These are phyloP conservation scores for Cerceris ruficornis DNA, from an alignment of 2,888 invertebrate species.

Conservation along the genomic window DNA sequence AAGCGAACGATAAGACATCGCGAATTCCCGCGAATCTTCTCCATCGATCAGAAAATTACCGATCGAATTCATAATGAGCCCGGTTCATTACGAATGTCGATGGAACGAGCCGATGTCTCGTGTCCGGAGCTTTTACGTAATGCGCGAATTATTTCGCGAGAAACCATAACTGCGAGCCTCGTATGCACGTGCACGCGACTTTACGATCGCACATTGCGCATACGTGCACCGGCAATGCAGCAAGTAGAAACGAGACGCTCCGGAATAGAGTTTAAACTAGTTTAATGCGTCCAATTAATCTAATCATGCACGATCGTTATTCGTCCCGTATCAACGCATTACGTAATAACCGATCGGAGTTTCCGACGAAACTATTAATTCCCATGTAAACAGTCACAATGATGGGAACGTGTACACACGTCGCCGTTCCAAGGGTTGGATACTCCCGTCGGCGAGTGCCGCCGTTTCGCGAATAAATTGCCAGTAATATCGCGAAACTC, in stretches of 20 bases:
- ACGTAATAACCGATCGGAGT: conserved; percentile 47
- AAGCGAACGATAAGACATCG: too few relatives aligned
- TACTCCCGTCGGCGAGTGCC: neutral
- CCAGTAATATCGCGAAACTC: too few relatives aligned
- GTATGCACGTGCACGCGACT: conserved; percentile 17
- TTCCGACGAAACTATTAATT: conserved; percentile 47
- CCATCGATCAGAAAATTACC: too few relatives aligned
- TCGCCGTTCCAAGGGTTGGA: neutral
- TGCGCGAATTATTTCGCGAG: conserved; percentile 28
- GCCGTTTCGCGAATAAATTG: too few relatives aligned
- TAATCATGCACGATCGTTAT: conserved; percentile 68
- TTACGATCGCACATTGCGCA: conserved; percentile 39
- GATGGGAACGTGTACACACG: neutral
- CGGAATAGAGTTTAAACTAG: conserved; percentile 55
- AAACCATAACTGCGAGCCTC: conserved; percentile 17
- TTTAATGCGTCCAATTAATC: conserved; percentile 72
- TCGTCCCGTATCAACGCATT: conserved; percentile 48
- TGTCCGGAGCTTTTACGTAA: conserved; percentile 22
- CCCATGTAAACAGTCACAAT: conserved; percentile 38
- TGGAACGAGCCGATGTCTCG: neutral
- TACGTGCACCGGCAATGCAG: conserved; percentile 25
- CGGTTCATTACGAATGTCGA: neutral
- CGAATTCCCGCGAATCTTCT: too few relatives aligned
- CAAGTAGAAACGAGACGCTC: conserved; percentile 26
- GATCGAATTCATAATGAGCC: too few relatives aligned